Evolutionary conservation across 2,797 vertebrate species (phyloP), one percentile per base, ranked within the genome.

Genomic region (Uromys caudimaculatus): DNA sequence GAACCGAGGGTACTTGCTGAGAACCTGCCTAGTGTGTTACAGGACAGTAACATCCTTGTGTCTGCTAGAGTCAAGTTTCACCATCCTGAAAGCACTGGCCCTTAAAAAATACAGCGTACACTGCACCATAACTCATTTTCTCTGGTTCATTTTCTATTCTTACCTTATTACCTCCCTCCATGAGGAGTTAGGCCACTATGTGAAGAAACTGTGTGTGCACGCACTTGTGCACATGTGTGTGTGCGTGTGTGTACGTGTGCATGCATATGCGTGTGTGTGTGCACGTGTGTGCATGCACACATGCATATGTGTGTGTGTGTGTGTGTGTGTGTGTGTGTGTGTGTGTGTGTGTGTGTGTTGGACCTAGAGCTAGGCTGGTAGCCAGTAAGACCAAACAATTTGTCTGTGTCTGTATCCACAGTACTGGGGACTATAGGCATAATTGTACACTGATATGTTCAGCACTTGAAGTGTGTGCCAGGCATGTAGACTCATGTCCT

Each of bases 101-200:
- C 62, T 89, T 85, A n/a, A 56, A 90, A 91, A 75, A 19, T 19
- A 19, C 7, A 0, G 35, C 69, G 50, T 83, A 21, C 24, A 86
- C 11, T 50, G 82, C 23, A 14, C 35, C 64, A 90, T 41, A 71
- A 67, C 44, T 86, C 83, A 73, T 89, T 47, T 60, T 92, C 56
- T 89, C 4, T 29, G 44, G 86, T 91, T 96, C 5, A 21, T 35
- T 92, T 83, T 90, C 38, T 89, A 50, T 90, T 73, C n/a, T 73
- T 23, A 44, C 38, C 17, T 58, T 29, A 29, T 24, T 17, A 64
- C 38, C 29, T 91, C 82, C 35, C 10, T 94, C 38, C 62, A 10
- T 91, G 75, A 84, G 41, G 27, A 95, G 95, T 94, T 71, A 88
- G 56, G 32, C 47, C 54, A 75, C 54, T 60, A 47, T 58, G 41